These are phyloP conservation scores for Oligia strigilis DNA, from an alignment of 2,888 invertebrate genomes.

Conservation along the genomic window DNA sequence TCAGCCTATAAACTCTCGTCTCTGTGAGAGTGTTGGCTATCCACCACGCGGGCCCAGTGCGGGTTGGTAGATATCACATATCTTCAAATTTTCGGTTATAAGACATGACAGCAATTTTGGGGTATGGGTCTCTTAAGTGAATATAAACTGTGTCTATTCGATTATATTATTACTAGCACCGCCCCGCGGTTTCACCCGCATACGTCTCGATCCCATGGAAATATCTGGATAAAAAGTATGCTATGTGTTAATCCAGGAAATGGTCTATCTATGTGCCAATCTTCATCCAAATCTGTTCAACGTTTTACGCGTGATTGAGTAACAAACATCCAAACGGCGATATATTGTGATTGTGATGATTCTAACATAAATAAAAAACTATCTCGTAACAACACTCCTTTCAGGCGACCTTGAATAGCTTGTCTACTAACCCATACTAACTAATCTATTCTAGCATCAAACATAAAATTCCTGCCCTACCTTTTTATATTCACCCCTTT, in stretches of 20 bases:
- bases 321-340: too few species aligned
- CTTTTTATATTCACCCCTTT: constrained; percentile 52
- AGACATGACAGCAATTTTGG: neutral
- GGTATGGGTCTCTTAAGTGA: neutral
- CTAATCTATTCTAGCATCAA: constrained; percentile 22
- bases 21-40: neutral
- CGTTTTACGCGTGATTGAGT: too few species aligned
- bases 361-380: neutral
- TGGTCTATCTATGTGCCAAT: too few species aligned
- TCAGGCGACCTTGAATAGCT: neutral
- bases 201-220: too few species aligned
- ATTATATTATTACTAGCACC: neutral
- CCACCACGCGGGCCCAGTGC: neutral
- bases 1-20: too few species aligned
- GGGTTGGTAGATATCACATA: neutral
- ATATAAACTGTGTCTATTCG: neutral
- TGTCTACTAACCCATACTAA: too few species aligned
- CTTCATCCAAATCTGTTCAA: too few species aligned
- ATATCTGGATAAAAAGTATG: too few species aligned
- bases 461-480: constrained; percentile 33
- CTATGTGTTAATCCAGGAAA: too few species aligned
- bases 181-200: too few species aligned
- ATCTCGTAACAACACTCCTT: neutral
- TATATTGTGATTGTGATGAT: neutral
- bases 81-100: neutral